Percentiles rank a stretch among this genome's conserved stretches.
Conservation (phyloP, 2,113 vertebrate genomes). For the Bubo scandiacus region DNA sequence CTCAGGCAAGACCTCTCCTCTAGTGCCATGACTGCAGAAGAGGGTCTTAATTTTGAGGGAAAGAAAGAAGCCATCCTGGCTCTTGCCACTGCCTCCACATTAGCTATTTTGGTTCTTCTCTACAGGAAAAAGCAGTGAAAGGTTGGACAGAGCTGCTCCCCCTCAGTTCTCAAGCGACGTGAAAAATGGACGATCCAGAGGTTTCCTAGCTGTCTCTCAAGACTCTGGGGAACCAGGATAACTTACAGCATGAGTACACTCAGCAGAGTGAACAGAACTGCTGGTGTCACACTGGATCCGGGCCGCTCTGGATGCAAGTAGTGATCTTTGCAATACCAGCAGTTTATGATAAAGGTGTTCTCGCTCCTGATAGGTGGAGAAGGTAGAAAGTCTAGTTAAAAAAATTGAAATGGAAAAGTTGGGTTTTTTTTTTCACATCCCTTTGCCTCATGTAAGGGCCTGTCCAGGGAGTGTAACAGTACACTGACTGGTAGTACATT, state of each 20-base stretch:
- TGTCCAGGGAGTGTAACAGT: background rate
- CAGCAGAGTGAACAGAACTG: background rate
- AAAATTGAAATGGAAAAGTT: background rate
- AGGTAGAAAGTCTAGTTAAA: background rate
- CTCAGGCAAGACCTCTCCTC: background rate
- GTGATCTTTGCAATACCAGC: slow-evolving; percentile 4
- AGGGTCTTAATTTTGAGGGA: background rate
- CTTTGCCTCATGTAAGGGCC: background rate
- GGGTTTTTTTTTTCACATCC: background rate
- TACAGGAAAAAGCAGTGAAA: background rate
- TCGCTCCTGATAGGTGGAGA: background rate
- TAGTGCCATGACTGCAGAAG: background rate
- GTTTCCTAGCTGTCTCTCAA: background rate
- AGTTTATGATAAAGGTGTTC: background rate
- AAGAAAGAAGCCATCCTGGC: background rate
- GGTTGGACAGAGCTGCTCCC: background rate
- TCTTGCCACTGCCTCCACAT: background rate
- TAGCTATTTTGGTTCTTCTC: background rate
- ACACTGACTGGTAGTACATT: background rate
- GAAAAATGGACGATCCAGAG: background rate
- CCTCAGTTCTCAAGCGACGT: background rate
- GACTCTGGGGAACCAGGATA: background rate
- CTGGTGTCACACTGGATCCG: background rate
- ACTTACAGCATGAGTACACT: background rate
- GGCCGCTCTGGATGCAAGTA: background rate